A percentile compares a stretch with the other conserved stretches of the same genome.
Evolutionary conservation across 1,140 invertebrate genomes (phyloP).

Genomic region (Himalopsyche phryganea): DNA sequence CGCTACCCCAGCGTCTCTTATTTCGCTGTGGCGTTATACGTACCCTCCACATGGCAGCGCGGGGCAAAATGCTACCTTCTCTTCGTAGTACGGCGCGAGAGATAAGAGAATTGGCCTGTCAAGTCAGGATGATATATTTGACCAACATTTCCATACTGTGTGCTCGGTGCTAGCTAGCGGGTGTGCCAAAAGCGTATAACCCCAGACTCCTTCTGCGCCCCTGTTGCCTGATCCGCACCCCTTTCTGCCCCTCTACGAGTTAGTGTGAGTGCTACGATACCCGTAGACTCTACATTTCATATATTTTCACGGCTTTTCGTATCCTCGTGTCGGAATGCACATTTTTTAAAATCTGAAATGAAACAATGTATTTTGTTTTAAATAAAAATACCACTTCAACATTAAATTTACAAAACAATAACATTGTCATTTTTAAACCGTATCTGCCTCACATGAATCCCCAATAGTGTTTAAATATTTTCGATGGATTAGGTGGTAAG

Average conservation of each 20-base stretch:
- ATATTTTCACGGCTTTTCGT: too few species aligned
- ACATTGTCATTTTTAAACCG: too few species aligned
- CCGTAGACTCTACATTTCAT: too few species aligned
- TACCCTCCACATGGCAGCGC: conserved; percentile 28
- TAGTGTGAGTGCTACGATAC: too few species aligned
- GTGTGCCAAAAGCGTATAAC: conserved; percentile 33
- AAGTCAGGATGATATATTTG: conserved; percentile 82
- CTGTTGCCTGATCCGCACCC: neutral
- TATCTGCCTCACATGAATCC: too few species aligned
- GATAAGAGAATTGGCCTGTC: conserved; percentile 85
- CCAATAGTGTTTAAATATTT: too few species aligned
- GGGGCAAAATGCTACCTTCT: conserved; percentile 15
- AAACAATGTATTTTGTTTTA: too few species aligned
- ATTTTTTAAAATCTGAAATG: conserved; percentile 16
- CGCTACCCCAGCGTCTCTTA: conserved; percentile 8
- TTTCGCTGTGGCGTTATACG: conserved; percentile 7
- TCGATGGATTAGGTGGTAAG: too few species aligned
- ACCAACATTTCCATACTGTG: conserved; percentile 76
- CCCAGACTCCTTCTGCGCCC: conserved; percentile 12
- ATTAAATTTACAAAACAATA: too few species aligned
- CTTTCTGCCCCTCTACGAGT: neutral
- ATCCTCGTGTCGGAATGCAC: too few species aligned
- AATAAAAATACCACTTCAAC: too few species aligned
- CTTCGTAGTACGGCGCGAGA: conserved; percentile 51
- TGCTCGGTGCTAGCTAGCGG: conserved; percentile 34